Percentiles rank a stretch among this genome's conserved stretches.
Conservation (phyloP, 2,888 invertebrate genomes). For the Nymphalis urticae region DNA sequence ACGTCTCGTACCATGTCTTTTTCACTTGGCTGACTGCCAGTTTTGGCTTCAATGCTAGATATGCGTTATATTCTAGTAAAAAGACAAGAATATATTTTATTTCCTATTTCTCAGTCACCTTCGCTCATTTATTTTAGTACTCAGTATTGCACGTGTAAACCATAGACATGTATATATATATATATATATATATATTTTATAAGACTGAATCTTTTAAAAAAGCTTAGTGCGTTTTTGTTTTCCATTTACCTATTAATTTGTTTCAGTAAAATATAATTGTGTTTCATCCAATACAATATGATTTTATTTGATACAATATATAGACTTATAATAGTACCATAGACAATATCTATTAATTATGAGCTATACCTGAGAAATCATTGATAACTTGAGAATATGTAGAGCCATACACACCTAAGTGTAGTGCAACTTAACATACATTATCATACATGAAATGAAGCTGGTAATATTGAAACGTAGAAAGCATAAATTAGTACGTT, state of each 20-base stretch:
- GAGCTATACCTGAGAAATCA: too few relatives aligned
- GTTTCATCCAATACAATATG: too few relatives aligned
- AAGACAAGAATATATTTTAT: constrained; percentile 11
- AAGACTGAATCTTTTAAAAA: too few relatives aligned
- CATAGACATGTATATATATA: too few relatives aligned
- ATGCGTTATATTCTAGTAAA: constrained; percentile 21
- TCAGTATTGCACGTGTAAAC: neutral
- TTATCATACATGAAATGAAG: constrained; percentile 19
- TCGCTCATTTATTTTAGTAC: neutral
- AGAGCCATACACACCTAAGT: neutral
- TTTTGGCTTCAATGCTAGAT: constrained; percentile 20
- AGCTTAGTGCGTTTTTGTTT: too few relatives aligned
- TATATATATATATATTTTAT: too few relatives aligned
- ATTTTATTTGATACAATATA: too few relatives aligned
- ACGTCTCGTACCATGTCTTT: constrained; percentile 28
- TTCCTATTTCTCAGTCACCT: neutral
- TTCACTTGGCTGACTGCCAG: constrained; percentile 32
- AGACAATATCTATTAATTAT: too few relatives aligned
- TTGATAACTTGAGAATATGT: too few relatives aligned
- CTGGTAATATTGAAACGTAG: constrained; percentile 20
- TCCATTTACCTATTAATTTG: too few relatives aligned
- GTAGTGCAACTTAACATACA: neutral
- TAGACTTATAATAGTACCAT: too few relatives aligned
- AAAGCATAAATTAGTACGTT: constrained; percentile 26
- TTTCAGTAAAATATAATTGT: too few relatives aligned